A percentile compares a stretch with the other conserved stretches of the same genome.
Evolutionary conservation across 1,140 invertebrate genomes (phyloP).

Genomic region (Lepidurus packardi): DNA sequence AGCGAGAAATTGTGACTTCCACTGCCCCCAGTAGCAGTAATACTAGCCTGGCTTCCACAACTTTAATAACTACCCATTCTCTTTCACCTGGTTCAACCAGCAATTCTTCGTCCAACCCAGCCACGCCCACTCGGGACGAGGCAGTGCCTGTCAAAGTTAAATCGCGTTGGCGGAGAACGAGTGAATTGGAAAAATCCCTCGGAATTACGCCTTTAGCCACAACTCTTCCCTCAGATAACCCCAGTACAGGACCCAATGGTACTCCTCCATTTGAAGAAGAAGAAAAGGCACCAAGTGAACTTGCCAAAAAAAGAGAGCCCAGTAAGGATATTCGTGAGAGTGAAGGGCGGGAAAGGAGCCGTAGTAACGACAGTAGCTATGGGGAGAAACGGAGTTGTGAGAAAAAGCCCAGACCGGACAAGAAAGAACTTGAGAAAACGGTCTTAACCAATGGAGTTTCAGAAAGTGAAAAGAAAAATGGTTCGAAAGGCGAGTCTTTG

Average conservation of each 20-base stretch:
- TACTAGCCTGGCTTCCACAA: background rate
- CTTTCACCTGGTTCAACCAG: constrained; percentile 20
- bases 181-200: constrained; percentile 59
- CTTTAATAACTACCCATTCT: background rate
- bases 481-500: background rate
- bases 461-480: background rate
- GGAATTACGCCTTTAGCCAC: background rate
- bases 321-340: background rate
- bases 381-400: constrained; percentile 21
- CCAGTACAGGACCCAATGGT: constrained; percentile 32
- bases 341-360: background rate
- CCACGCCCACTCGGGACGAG: constrained; percentile 30
- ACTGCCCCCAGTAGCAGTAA: background rate
- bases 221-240: constrained; percentile 30
- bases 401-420: background rate
- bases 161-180: constrained; percentile 72
- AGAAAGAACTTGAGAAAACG: background rate
- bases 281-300: constrained; percentile 43
- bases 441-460: background rate
- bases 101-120: constrained; percentile 16
- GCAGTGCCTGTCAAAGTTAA: constrained; percentile 69
- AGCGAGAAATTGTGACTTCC: background rate
- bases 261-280: background rate
- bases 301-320: background rate
- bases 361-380: background rate